Evolutionary conservation across 2,888 invertebrate species (phyloP), one percentile per base, ranked within the genome.

Genomic region (Fragum sueziense): DNA sequence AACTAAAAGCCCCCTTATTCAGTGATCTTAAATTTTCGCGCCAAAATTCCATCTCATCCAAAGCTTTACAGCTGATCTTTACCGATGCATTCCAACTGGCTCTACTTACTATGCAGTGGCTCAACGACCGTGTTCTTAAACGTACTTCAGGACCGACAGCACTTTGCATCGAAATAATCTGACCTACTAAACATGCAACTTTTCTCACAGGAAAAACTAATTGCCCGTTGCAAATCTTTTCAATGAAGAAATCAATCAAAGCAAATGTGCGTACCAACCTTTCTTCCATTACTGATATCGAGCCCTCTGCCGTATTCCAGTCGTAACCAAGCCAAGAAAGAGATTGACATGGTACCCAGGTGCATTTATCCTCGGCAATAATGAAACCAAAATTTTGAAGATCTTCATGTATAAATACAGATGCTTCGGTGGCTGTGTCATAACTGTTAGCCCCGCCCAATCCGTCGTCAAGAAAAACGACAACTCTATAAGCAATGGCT

Each of bases 381-480:
- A 86, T 22, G 73, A 84, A 84, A 0, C 84, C 82, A 67, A n/a
- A n/a, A n/a, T n/a, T n/a, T n/a, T n/a, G n/a, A n/a, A n/a, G n/a
- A n/a, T n/a, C n/a, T n/a, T n/a, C n/a, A n/a, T n/a, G 41, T 17
- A 80, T 71, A 17, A 29, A 59, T 41, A 31, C n/a, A 27, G 70
- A 65, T 14, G 57, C 31, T 14, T 25, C 14, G 27, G 47, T 31
- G 25, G 76, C 71, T 27, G 57, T 57, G 0, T 69, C 54, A 34
- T 57, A 67, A 20, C 68, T 52, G 17, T n/a, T 37, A n/a, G 27
- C 54, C 7, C 74, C 77, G 3, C 77, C 74, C 11, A 71, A 17
- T 14, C 84, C 80, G 25, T 84, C 84, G 41, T 85, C 82, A 37
- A 84, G 61, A 76, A 79, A 82, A 59, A 80, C 41, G 14, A 84